Base-by-base conservation (phyloP, 37 sponge, comb jelly and placozoan genomes). In the Halisarca cf. caerulea region DNA sequence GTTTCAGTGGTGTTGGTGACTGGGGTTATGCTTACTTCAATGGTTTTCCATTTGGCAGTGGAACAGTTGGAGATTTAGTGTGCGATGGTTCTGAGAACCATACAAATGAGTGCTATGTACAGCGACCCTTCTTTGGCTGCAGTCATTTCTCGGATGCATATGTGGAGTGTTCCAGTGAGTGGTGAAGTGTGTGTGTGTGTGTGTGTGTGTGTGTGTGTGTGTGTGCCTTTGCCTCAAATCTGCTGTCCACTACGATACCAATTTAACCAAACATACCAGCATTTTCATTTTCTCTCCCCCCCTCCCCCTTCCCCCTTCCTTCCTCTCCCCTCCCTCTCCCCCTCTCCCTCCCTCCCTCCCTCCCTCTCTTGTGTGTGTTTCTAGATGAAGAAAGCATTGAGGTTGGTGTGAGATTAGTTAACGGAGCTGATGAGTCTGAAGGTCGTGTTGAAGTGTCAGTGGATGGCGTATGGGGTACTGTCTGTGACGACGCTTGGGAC, bases 401-500 rank as follows among this genome's bases (percentile, higher is more conserved):
- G 6, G 18, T 74, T 74, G 23, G 24, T 74, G 24, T 74, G 7
- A 43, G 45, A 39, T 40, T 74, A 18, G 45, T 7, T 8, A 43
- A 43, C 41, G 77, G 77, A 14, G 51, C 51, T 25, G 36, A 74
- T 40, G 77, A 40, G 23, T 42, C 77, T 2, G 30, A 85, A 28
- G 86, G 86, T 82, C 81, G 81, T 51, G 79, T 85, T 37, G 81
- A 83, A 47, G 58, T 83, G 2, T 45, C 43, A 0, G 24, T 38
- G 24, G 57, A 83, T n/a, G 84, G 51, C 15, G 73, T 41, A 41
- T 83, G 74, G 72, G 84, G 84, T 17, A 69, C 72, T 6, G 84
- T 83, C 9, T 86, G 86, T 79, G 86, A 86, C 79, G 80, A 79
- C 55, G 35, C 20, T 35, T 86, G 86, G 86, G 66, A 71, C 36